Evolutionary conservation across 2,113 vertebrate genomes (phyloP).

Genomic region (Pseudopipra pipra): DNA sequence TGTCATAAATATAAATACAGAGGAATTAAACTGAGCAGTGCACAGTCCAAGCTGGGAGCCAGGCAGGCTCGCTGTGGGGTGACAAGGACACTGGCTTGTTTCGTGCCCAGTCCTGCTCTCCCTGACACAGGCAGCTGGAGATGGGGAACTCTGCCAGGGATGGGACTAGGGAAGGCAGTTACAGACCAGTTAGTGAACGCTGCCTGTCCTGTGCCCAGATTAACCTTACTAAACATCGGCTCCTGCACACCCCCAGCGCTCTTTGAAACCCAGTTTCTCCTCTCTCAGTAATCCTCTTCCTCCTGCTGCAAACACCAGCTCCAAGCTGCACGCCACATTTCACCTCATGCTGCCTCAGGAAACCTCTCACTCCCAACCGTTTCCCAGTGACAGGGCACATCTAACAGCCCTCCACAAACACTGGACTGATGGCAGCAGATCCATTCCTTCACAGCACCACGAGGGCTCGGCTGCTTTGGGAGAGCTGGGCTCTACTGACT

Average conservation of each 20-base stretch:
- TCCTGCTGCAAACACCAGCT: not conserved
- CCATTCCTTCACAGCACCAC: rapidly evolving
- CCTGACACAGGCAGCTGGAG: not conserved
- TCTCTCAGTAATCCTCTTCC: not conserved
- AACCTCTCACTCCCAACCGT: not conserved
- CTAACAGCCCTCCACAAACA: not conserved
- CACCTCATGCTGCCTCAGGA: not conserved
- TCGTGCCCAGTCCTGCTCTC: not conserved
- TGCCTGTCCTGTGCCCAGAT: not conserved
- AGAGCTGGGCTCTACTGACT: not conserved
- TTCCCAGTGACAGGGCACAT: not conserved
- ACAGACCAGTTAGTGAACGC: not conserved
- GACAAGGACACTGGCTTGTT: not conserved
- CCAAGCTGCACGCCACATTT: not conserved
- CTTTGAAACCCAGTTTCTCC: not conserved
- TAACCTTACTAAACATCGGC: not conserved
- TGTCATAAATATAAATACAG: not conserved
- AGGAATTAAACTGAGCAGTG: not conserved
- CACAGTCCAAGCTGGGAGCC: not conserved
- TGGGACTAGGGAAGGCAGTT: not conserved
- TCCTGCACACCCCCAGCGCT: rapidly evolving
- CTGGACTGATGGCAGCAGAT: not conserved
- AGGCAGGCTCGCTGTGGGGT: not conserved
- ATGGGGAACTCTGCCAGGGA: not conserved
- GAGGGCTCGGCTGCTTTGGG: not conserved